These are phyloP conservation scores for Thamnophis elegans DNA, from an alignment of 2,797 vertebrate species.

Conservation along the genomic window DNA sequence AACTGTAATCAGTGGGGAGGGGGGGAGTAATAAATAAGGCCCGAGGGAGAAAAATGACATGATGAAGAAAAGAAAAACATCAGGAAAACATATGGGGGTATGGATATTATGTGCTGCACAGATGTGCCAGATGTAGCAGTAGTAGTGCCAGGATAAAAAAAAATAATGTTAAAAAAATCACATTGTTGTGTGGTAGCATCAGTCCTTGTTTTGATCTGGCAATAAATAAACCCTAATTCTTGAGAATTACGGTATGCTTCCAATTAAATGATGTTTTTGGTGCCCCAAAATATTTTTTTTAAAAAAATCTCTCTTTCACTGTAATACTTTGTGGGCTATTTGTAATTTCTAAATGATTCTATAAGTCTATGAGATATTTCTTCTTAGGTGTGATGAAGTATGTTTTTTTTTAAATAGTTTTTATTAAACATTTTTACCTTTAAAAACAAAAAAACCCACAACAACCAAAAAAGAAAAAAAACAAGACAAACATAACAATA, in stretches of 20 bases:
- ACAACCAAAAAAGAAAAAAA: no score
- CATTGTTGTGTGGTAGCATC: background rate
- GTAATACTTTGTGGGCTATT: background rate
- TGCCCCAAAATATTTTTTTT: background rate
- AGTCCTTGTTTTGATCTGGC: background rate
- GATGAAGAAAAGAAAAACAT: background rate
- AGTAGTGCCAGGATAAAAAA: background rate
- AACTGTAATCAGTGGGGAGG: background rate
- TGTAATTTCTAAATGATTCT: background rate
- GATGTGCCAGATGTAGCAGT: background rate
- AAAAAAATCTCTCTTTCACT: background rate
- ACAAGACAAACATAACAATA: no score
- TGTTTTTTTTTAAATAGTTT: background rate
- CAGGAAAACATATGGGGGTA: background rate
- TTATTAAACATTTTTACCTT: no score
- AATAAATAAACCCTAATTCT: background rate
- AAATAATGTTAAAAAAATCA: background rate
- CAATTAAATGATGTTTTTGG: background rate
- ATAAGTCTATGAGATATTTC: background rate
- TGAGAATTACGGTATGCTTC: background rate
- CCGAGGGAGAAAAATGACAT: background rate
- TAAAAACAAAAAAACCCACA: no score
- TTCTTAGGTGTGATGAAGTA: background rate
- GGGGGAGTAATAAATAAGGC: background rate
- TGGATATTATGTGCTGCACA: background rate